Evolutionary conservation across 1,140 invertebrate species (phyloP).

Genomic region (Drosophila pachea): DNA sequence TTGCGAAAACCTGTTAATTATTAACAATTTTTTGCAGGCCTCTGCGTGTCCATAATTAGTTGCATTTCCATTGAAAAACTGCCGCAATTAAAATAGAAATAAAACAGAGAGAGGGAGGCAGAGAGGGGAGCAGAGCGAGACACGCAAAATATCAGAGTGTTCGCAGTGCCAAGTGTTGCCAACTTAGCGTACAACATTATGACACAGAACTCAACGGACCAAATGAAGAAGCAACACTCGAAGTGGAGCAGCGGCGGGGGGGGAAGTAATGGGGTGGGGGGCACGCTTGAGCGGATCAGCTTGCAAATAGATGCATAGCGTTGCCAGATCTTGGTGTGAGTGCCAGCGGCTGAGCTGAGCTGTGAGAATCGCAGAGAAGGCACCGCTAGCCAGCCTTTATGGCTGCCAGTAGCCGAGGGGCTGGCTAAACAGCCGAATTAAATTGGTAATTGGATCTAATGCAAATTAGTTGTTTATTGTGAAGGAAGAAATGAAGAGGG

Average conservation of each 20-base stretch:
- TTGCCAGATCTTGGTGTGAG: slow-evolving; percentile 23
- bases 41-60: slow-evolving; percentile 70
- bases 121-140: slow-evolving; percentile 31
- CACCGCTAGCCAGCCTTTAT: neutral
- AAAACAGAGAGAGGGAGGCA: slow-evolving; percentile 17
- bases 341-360: slow-evolving; percentile 4
- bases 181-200: slow-evolving; percentile 77
- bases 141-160: slow-evolving; percentile 51
- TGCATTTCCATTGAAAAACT: slow-evolving; percentile 72
- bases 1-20: slow-evolving; percentile 75
- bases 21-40: slow-evolving; percentile 68
- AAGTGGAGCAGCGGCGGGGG: too few relatives aligned
- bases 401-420: too few relatives aligned
- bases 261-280: neutral
- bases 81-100: slow-evolving; percentile 62
- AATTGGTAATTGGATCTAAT: neutral
- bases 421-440: too few relatives aligned
- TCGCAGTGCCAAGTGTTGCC: slow-evolving; percentile 69
- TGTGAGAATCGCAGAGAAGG: slow-evolving; percentile 9
- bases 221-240: slow-evolving; percentile 13
- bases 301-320: slow-evolving; percentile 12
- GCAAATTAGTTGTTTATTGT: neutral
- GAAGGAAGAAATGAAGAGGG: neutral
- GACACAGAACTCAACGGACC: slow-evolving; percentile 41
- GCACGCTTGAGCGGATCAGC: slow-evolving; percentile 30